A percentile compares a stretch with the other conserved stretches of the same genome.
Evolutionary conservation across 2,888 invertebrate genomes (phyloP).

Genomic region (Ceraclea dissimilis): DNA sequence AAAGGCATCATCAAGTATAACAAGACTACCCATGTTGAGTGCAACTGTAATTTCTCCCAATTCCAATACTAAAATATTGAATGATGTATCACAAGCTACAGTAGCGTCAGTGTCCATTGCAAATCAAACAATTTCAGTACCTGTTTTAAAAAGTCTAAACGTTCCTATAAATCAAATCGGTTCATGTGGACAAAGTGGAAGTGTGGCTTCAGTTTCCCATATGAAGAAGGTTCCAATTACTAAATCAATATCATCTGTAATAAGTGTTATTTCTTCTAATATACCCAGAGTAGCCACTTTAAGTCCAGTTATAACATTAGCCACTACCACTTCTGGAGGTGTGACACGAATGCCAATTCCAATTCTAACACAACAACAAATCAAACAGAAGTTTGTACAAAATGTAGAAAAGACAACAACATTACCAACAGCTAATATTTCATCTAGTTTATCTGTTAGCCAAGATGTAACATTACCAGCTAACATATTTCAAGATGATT

Average conservation of each 20-base stretch:
- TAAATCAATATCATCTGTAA: conserved; percentile 43
- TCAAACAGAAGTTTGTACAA: conserved; percentile 47
- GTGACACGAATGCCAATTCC: conserved; percentile 41
- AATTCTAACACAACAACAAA: conserved; percentile 43
- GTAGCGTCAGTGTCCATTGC: conserved; percentile 49
- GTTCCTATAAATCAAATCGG: conserved; percentile 36
- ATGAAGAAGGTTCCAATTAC: conserved; percentile 39
- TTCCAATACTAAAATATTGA: conserved; percentile 42
- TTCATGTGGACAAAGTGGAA: conserved; percentile 28
- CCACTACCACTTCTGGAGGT: conserved; percentile 35
- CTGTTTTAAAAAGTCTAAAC: conserved; percentile 41
- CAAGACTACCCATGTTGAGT: conserved; percentile 40
- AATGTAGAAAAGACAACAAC: conserved; percentile 47
- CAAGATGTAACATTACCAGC: conserved; percentile 56
- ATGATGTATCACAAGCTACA: conserved; percentile 53
- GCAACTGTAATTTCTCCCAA: conserved; percentile 38
- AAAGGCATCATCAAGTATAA: conserved; percentile 31
- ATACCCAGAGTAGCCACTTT: conserved; percentile 36
- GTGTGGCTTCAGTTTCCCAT: conserved; percentile 32
- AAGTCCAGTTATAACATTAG: conserved; percentile 40
- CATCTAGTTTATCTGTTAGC: conserved; percentile 50
- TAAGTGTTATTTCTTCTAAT: conserved; percentile 45
- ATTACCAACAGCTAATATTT: conserved; percentile 45
- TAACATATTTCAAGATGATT: conserved; percentile 61
- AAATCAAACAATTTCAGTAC: conserved; percentile 47